A percentile compares a stretch with the other conserved stretches of the same genome.
These are phyloP conservation scores for Nemoura dubitans DNA, from an alignment of 2,888 invertebrate genomes.

Conservation along the genomic window DNA sequence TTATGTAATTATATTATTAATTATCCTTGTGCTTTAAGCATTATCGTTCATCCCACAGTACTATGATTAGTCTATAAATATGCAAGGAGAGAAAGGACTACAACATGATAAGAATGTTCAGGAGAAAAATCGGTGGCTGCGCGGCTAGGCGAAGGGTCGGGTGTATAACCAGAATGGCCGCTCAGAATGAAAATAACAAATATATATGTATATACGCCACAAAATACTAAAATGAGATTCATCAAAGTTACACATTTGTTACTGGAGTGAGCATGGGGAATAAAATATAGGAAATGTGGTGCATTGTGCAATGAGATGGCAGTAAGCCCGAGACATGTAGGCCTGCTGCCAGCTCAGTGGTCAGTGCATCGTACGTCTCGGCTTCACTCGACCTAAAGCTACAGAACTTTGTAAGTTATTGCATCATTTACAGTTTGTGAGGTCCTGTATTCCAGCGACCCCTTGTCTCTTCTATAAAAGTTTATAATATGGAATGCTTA, in stretches of 20 bases:
- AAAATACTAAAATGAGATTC: conserved; percentile 52
- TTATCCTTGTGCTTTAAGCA: conserved; percentile 53
- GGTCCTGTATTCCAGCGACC: conserved; percentile 65
- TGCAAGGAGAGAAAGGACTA: conserved; percentile 52
- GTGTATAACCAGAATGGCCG: conserved; percentile 53
- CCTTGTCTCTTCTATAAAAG: conserved; percentile 55
- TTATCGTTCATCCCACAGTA: conserved; percentile 52
- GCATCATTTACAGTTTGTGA: conserved; percentile 66
- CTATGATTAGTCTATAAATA: conserved; percentile 47
- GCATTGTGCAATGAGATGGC: conserved; percentile 49
- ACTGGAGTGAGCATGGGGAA: conserved; percentile 52
- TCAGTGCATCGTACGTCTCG: conserved; percentile 50
- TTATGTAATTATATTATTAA: conserved; percentile 43
- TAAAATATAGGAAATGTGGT: conserved; percentile 52
- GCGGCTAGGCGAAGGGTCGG: conserved; percentile 45
- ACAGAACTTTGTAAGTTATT: conserved; percentile 60
- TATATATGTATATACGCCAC: conserved; percentile 43
- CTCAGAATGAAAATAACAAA: conserved; percentile 53
- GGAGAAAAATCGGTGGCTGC: conserved; percentile 43
- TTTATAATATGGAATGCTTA: conserved; percentile 52
- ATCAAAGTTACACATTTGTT: conserved; percentile 51
- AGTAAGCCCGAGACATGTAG: conserved; percentile 47
- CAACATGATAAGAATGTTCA: conserved; percentile 48
- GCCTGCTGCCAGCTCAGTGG: conserved; percentile 48
- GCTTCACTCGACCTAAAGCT: conserved; percentile 52